phyloP scores from a whole-genome alignment of 2,797 vertebrate species.

The Salmo trutta region DNA sequence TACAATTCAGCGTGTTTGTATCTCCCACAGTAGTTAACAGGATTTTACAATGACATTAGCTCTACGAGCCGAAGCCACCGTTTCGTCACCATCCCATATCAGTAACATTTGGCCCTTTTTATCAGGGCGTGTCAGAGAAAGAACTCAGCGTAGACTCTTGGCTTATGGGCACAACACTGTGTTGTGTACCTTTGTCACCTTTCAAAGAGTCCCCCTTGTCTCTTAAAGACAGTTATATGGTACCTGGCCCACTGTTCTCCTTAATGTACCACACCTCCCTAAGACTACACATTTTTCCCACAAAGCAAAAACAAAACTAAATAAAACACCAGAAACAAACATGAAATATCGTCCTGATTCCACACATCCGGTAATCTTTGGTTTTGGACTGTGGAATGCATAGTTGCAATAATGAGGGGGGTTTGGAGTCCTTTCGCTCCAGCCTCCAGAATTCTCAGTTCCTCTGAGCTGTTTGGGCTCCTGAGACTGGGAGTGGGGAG shows the following conservation, averaged over 20 bases:
- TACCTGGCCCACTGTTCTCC: constrained; percentile 59
- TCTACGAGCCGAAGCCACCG: constrained; percentile 38
- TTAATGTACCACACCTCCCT: constrained; percentile 56
- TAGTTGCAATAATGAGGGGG: constrained; percentile 82
- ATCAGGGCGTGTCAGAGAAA: background rate
- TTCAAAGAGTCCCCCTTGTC: constrained; percentile 38
- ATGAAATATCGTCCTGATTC: constrained; percentile 70
- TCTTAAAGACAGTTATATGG: constrained; percentile 40
- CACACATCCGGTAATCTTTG: constrained; percentile 87
- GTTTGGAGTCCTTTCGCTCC: constrained; percentile 63
- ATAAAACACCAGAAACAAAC: constrained; percentile 42
- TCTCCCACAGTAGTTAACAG: constrained; percentile 78
- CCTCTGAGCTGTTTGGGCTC: constrained; percentile 62
- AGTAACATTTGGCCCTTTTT: constrained; percentile 32
- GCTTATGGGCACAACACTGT: background rate
- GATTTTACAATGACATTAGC: constrained; percentile 59
- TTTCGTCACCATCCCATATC: constrained; percentile 32
- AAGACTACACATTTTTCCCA: constrained; percentile 39
- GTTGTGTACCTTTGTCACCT: constrained; percentile 31
- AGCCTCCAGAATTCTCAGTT: constrained; percentile 56
- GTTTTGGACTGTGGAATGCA: constrained; percentile 91
- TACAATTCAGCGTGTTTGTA: constrained; percentile 77
- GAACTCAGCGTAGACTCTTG: background rate
- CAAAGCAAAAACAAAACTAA: constrained; percentile 51
- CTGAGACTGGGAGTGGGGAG: constrained; percentile 45